Evolutionary conservation across 1,140 invertebrate genomes (phyloP), one percentile per base, ranked within the genome.

Genomic region (Zophobas atratus): DNA sequence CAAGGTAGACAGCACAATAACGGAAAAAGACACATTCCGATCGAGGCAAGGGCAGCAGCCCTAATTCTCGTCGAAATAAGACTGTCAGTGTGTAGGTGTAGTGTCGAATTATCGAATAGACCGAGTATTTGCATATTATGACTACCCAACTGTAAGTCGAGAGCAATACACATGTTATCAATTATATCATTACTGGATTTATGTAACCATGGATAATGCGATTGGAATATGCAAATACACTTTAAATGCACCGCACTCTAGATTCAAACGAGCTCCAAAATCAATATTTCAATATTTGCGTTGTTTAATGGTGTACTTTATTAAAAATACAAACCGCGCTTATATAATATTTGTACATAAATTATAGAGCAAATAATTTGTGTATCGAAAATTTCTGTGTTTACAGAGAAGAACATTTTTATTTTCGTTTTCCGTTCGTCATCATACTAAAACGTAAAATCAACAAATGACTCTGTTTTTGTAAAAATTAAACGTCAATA

Each of bases 151-250:
- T 67, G 60, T 67, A 67, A 67, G 60, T 67, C 39, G 38, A 67
- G 60, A 8, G 60, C 60, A 67, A 67, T 79, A 75, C 75, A 79
- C 75, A 79, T 79, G 78, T 79, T 79, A 79, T 79, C 78, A 79
- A 79, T 79, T 79, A 79, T 77, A 79, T 79, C 70, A 77, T 77
- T 77, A 73, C 55, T 55, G 75, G 70, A 79, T 77, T 79, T 76
- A 79, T 79, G 78, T 79, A 79, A 76, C 67, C 75, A 43, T 79
- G 67, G 56, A 77, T 79, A 79, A 79, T 77, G 41, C 70, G 75
- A 77, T 79, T 77, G 75, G 75, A 63, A 79, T 79, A 79, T 79
- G 78, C 78, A 79, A 79, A 79, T 79, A 79, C 78, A 79, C 75
- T 79, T 72, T 76, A 70, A 76, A 79, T 73, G 41, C 48, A 41